Conservation (phyloP, 2,888 invertebrate species). For the Magallana nippona region DNA sequence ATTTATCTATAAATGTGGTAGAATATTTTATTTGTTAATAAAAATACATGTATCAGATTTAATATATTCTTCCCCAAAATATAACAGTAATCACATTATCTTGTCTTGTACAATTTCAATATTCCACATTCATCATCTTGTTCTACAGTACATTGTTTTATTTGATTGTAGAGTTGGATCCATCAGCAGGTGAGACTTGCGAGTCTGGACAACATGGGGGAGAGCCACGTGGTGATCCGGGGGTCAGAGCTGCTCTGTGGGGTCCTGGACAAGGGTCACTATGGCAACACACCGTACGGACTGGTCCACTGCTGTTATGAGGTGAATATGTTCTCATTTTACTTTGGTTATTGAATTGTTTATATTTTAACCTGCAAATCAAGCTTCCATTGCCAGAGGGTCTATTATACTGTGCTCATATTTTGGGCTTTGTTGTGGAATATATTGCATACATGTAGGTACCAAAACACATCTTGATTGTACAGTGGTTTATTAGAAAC, state of each 20-base stretch:
- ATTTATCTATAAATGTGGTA: background rate
- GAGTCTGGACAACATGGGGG: conserved; percentile 85
- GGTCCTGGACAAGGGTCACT: conserved; percentile 97
- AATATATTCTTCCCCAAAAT: no score
- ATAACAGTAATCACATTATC: no score
- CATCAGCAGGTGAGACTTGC: conserved; percentile 34
- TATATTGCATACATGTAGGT: no score
- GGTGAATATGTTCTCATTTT: conserved; percentile 69
- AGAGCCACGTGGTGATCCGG: conserved; percentile 93
- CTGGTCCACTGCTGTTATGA: conserved; percentile 97
- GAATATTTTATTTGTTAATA: no score
- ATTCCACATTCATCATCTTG: background rate
- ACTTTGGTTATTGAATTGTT: background rate
- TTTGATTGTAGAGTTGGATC: conserved; percentile 55
- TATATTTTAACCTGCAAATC: background rate
- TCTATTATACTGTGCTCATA: no score
- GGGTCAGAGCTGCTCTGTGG: conserved; percentile 94
- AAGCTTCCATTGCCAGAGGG: no score
- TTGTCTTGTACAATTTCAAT: no score
- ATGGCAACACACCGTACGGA: conserved; percentile 96
- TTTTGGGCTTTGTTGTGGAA: no score
- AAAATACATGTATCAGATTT: no score
- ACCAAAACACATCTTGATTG: no score
- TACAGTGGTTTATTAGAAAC: no score
- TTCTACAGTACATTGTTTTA: background rate